phyloP scores from a whole-genome alignment of 1,140 invertebrate genomes.

The Orius insidiosus region DNA sequence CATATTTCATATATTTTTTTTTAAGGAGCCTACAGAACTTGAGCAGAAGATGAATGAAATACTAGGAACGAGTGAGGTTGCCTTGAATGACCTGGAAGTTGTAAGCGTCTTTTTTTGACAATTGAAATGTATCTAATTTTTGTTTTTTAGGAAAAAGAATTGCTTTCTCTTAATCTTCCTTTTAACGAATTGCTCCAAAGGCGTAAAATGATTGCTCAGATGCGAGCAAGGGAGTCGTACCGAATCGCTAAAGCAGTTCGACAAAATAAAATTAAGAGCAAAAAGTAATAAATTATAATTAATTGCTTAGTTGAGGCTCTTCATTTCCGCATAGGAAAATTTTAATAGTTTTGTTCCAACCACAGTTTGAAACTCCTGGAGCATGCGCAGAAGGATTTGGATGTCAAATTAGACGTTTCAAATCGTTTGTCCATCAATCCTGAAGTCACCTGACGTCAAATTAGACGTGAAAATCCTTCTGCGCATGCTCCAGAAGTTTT shows the following conservation, averaged over 20 bases:
- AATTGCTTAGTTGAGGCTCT: no score
- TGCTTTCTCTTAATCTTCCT: constrained; percentile 38
- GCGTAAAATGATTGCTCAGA: constrained; percentile 53
- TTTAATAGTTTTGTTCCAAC: no score
- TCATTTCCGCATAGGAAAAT: no score
- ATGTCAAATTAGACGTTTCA: no score
- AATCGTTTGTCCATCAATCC: no score
- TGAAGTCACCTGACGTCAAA: no score
- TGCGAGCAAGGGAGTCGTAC: constrained; percentile 65
- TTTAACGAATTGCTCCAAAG: constrained; percentile 55
- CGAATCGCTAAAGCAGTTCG: constrained; percentile 51
- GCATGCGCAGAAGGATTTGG: no score
- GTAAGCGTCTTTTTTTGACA: neutral
- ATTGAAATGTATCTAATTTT: constrained; percentile 22
- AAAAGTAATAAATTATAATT: constrained; percentile 40
- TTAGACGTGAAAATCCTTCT: no score
- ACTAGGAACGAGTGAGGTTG: constrained; percentile 29
- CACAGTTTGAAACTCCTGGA: no score
- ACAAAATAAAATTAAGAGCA: constrained; percentile 65
- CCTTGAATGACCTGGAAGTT: constrained; percentile 8
- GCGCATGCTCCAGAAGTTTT: no score
- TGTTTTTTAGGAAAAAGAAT: constrained; percentile 41
- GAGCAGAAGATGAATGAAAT: constrained; percentile 37
- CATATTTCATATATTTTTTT: constrained; percentile 25
- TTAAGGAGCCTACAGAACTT: constrained; percentile 36